Evolutionary conservation across 1,140 invertebrate species (phyloP).

Genomic region (Drosophila arizonae): DNA sequence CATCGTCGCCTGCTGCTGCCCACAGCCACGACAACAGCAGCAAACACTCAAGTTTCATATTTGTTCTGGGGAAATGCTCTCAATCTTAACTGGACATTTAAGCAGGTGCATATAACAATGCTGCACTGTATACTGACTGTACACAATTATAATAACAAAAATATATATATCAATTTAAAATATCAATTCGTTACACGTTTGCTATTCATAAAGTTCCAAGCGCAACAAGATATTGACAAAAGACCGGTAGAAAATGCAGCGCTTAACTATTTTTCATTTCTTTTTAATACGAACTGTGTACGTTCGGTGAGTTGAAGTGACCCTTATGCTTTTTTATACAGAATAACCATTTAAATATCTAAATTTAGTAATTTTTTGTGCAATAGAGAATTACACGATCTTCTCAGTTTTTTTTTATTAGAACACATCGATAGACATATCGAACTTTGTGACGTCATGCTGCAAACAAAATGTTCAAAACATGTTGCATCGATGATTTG

Average conservation of each 20-base stretch:
- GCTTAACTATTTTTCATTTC: conserved; percentile 21
- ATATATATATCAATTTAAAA: conserved; percentile 1
- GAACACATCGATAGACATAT: conserved; percentile 14
- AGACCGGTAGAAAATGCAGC: conserved; percentile 43
- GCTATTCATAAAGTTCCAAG: conserved; percentile 9
- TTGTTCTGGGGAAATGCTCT: not conserved
- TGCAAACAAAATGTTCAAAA: not conserved
- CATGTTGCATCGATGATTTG: not conserved
- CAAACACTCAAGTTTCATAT: conserved; percentile 37
- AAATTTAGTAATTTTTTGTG: conserved; percentile 24
- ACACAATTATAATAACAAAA: not conserved
- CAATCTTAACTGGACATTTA: conserved; percentile 30
- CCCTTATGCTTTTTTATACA: not conserved
- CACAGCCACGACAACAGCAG: conserved; percentile 32
- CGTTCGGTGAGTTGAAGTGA: not conserved
- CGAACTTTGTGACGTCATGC: not conserved
- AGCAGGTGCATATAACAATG: conserved; percentile 12
- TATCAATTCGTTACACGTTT: conserved; percentile 41
- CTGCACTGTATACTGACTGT: conserved; percentile 3
- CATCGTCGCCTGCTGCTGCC: conserved; percentile 12
- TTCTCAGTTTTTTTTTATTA: conserved; percentile 18
- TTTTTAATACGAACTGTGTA: not conserved
- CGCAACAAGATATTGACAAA: conserved; percentile 25
- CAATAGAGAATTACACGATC: conserved; percentile 13
- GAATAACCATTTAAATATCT: conserved; percentile 5